Conservation (phyloP, 1,140 invertebrate genomes). For the Magallana ariakensis region DNA sequence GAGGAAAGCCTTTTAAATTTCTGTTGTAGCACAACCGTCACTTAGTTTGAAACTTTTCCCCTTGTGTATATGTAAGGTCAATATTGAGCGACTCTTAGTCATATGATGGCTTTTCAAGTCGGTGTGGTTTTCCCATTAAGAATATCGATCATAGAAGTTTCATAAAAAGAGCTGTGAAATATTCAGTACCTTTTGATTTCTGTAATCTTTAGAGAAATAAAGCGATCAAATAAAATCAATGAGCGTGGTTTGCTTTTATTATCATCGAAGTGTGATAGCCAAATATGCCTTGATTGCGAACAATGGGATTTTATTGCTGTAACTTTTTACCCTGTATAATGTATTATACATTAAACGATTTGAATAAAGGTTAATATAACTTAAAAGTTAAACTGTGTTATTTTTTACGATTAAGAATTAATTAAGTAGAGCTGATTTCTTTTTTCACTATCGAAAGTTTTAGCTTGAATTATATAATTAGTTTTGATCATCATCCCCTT, state of each 20-base stretch:
- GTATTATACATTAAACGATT: too few relatives aligned
- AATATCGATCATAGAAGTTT: not conserved
- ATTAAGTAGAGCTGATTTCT: too few relatives aligned
- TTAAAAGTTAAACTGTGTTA: too few relatives aligned
- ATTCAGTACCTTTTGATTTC: not conserved
- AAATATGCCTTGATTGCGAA: too few relatives aligned
- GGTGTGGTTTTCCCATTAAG: not conserved
- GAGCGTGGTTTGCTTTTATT: not conserved
- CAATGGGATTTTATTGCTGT: too few relatives aligned
- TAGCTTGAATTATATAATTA: too few relatives aligned
- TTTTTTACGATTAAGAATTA: too few relatives aligned
- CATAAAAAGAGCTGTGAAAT: not conserved
- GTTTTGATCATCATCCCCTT: too few relatives aligned
- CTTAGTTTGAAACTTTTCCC: not conserved
- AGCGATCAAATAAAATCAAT: not conserved
- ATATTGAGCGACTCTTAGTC: not conserved
- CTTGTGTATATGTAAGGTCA: not conserved
- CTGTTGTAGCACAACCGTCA: not conserved
- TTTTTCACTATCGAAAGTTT: too few relatives aligned
- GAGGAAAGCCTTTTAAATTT: not conserved
- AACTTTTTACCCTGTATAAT: too few relatives aligned
- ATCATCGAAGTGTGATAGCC: too few relatives aligned
- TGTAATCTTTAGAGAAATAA: not conserved
- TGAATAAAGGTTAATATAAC: too few relatives aligned
- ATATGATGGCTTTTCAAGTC: not conserved